A percentile compares a stretch with the other conserved stretches of the same genome.
These are phyloP conservation scores for Phyllostomus hastatus DNA, from an alignment of 2,113 vertebrate genomes.

Conservation along the genomic window DNA sequence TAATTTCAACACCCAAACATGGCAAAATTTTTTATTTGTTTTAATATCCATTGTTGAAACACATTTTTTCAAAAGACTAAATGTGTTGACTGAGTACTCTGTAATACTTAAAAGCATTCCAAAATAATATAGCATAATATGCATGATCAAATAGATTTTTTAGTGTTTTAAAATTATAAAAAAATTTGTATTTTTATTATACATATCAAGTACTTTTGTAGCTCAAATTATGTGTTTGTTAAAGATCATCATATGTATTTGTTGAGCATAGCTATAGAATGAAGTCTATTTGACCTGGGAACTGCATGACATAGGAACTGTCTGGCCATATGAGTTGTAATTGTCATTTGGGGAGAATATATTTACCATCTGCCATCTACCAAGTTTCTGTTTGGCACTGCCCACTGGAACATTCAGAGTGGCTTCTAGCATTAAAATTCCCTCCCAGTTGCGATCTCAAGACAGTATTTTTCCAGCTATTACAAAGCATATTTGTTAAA, in stretches of 20 bases:
- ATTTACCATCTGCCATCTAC: constrained; percentile 57
- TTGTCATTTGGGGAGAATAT: constrained; percentile 47
- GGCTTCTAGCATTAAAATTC: constrained; percentile 32
- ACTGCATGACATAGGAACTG: background rate
- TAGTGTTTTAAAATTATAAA: background rate
- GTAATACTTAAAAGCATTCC: background rate
- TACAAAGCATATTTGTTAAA: constrained; percentile 6
- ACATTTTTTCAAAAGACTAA: background rate
- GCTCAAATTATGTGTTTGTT: background rate
- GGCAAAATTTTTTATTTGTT: background rate
- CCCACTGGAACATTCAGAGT: constrained; percentile 12
- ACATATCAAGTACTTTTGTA: background rate
- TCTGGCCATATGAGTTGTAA: background rate
- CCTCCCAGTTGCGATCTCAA: background rate
- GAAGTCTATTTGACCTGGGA: background rate
- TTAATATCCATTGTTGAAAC: background rate
- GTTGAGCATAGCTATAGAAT: background rate
- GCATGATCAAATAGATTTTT: background rate
- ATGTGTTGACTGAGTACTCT: background rate
- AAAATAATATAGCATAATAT: background rate
- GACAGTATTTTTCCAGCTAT: background rate
- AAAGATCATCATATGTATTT: background rate
- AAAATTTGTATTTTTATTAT: background rate
- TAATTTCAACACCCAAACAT: background rate
- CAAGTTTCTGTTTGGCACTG: constrained; percentile 17